These are phyloP conservation scores for Onychomys arenicola DNA, from an alignment of 2,797 vertebrate species.

Conservation along the genomic window DNA sequence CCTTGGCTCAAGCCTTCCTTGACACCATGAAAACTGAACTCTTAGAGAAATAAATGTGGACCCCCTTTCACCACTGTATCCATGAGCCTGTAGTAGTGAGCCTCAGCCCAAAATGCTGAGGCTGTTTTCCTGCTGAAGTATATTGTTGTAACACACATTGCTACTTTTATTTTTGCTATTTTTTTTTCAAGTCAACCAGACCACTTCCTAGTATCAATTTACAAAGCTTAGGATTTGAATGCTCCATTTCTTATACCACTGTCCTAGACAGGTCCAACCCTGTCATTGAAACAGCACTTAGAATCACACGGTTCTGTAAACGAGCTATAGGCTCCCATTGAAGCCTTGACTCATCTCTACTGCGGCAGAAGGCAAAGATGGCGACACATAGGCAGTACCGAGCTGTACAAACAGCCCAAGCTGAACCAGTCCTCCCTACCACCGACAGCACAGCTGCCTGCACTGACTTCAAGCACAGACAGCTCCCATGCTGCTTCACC, in stretches of 20 bases:
- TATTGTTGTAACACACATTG: conserved; percentile 49
- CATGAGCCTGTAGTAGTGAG: neutral
- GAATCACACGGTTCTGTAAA: neutral
- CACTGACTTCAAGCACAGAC: conserved; percentile 28
- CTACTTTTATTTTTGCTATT: conserved; percentile 61
- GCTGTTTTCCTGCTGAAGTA: conserved; percentile 28
- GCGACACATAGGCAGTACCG: conserved; percentile 70
- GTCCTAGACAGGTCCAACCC: conserved; percentile 38
- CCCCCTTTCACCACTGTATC: neutral
- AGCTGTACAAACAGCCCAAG: conserved; percentile 77
- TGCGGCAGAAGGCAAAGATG: conserved; percentile 76
- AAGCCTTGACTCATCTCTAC: conserved; percentile 2
- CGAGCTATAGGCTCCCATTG: neutral
- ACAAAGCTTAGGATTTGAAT: conserved; percentile 17
- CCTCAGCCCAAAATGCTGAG: neutral
- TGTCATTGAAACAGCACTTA: conserved; percentile 34
- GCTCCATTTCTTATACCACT: conserved; percentile 48
- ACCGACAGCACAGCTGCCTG: accelerated
- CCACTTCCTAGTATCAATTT: conserved; percentile 62
- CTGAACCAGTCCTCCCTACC: neutral
- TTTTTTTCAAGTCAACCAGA: conserved; percentile 26
- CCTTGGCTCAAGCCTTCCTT: neutral
- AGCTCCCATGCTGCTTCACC: conserved; percentile 23
- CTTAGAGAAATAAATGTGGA: conserved; percentile 16
- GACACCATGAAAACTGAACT: conserved; percentile 53